Conservation (phyloP, 2,888 invertebrate species). For the Andrena flavipes region DNA sequence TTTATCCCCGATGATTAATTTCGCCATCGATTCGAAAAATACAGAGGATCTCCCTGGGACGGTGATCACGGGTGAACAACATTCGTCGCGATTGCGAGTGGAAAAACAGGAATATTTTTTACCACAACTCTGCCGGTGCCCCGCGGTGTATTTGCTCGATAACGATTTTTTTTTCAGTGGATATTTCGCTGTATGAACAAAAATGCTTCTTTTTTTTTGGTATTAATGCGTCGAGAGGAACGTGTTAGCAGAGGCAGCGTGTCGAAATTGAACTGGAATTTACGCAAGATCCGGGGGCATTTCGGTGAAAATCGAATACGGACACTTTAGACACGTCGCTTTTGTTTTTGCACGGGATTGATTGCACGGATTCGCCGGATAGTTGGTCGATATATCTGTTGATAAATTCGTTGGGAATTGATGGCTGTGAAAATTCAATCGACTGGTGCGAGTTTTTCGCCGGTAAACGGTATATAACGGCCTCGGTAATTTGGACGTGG, state of each 20-base stretch:
- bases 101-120: background rate
- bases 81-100: background rate
- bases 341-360: constrained; percentile 1
- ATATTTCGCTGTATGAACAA: constrained; percentile 11
- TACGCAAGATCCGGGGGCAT: constrained; percentile 10
- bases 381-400: background rate
- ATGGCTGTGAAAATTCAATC: constrained; percentile 16
- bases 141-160: background rate
- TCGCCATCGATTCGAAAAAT: background rate
- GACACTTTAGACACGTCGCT: background rate
- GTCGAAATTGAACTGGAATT: constrained; percentile 27
- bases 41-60: background rate
- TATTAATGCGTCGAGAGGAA: constrained; percentile 9
- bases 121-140: background rate
- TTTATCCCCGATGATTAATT: constrained; percentile 18
- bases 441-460: background rate
- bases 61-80: background rate
- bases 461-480: background rate
- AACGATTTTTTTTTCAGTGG: background rate
- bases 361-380: background rate
- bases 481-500: background rate
- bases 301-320: constrained; percentile 16
- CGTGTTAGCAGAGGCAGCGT: constrained; percentile 7
- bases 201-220: constrained; percentile 34
- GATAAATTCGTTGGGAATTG: constrained; percentile 17